Conservation (phyloP, 2,113 vertebrate species). For the Oncorhynchus mykiss region DNA sequence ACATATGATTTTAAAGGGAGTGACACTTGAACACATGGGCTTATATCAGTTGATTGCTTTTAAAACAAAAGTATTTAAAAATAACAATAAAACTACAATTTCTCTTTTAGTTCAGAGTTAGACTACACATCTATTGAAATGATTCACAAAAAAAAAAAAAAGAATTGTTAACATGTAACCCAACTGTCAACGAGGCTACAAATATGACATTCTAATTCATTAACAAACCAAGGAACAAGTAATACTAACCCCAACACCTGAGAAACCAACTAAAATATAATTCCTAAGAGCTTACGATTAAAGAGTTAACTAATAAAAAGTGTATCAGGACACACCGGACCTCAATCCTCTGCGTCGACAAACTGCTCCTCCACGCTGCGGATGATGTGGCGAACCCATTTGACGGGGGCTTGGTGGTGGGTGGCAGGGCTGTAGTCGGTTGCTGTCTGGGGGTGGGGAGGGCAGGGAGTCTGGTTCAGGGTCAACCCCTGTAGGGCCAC, state of each 20-base stretch:
- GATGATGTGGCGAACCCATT: constrained; percentile 27
- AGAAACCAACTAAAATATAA: not conserved
- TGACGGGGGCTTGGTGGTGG: constrained; percentile 56
- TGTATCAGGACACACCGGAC: not conserved
- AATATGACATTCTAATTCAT: too few relatives aligned
- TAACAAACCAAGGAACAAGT: not conserved
- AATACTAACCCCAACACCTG: not conserved
- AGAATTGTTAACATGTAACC: too few relatives aligned
- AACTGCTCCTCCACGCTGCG: constrained; percentile 61
- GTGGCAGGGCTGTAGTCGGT: constrained; percentile 51
- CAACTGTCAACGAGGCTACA: too few relatives aligned
- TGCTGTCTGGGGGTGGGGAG: not conserved
- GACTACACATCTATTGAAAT: too few relatives aligned
- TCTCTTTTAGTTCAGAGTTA: too few relatives aligned
- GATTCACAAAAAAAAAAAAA: too few relatives aligned
- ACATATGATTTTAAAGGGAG: too few relatives aligned
- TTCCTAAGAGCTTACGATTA: not conserved
- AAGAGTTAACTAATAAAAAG: not conserved
- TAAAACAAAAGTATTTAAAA: too few relatives aligned
- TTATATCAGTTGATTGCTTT: too few relatives aligned
- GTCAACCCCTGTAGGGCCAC: constrained; percentile 28
- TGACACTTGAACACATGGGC: too few relatives aligned
- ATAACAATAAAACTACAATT: too few relatives aligned
- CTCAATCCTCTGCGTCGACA: constrained; percentile 60
- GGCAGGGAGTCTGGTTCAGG: constrained; percentile 5